These are phyloP conservation scores for Gopherus evgoodei DNA, from an alignment of 2,113 vertebrate genomes.

Conservation along the genomic window DNA sequence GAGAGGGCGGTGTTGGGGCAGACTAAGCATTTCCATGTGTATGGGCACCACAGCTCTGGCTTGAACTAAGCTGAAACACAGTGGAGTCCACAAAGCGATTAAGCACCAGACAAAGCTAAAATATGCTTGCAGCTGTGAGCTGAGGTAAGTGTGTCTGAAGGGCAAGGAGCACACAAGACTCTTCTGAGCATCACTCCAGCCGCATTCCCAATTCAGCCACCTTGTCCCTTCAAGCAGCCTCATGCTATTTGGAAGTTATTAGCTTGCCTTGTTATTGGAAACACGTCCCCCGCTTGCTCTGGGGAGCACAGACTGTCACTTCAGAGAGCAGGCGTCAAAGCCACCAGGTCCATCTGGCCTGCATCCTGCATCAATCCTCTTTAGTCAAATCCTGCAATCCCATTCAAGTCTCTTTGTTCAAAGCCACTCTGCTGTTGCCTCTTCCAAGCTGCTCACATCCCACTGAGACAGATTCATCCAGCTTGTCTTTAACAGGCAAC, in stretches of 20 bases:
- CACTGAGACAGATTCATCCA: background rate
- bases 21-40: background rate
- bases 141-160: background rate
- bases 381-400: background rate
- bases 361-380: background rate
- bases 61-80: background rate
- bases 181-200: background rate
- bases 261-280: background rate
- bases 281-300: background rate
- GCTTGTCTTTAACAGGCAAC: background rate
- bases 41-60: background rate
- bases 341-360: background rate
- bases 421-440: background rate
- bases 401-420: background rate
- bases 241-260: background rate
- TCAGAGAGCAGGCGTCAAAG: background rate
- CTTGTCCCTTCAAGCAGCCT: background rate
- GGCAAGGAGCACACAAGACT: background rate
- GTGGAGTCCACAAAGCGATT: background rate
- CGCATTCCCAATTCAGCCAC: background rate
- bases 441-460: background rate
- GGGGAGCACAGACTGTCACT: background rate
- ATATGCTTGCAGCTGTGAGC: background rate
- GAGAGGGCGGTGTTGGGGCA: background rate
- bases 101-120: background rate